A percentile compares a stretch with the other conserved stretches of the same genome.
phyloP scores from a whole-genome alignment of 2,888 invertebrate species.

The Gonocerus acuteangulatus region DNA sequence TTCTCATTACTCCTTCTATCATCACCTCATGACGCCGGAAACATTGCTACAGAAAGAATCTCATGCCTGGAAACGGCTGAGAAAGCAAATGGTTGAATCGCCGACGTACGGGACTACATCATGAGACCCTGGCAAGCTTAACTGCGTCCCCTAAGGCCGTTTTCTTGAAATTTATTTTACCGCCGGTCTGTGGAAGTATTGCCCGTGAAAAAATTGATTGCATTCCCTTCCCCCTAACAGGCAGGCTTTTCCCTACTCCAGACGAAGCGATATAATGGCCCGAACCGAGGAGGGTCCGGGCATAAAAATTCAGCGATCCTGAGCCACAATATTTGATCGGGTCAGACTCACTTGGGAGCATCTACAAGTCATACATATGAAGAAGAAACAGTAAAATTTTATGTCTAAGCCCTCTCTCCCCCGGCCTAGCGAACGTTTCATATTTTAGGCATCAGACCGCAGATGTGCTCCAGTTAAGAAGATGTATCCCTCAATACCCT shows the following conservation, averaged over 20 bases:
- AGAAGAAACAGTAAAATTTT: constrained; percentile 37
- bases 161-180: constrained; percentile 16
- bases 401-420: constrained; percentile 16
- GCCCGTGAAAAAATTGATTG: constrained; percentile 18
- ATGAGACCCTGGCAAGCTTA: no score
- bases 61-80: no score
- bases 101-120: no score
- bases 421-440: constrained; percentile 28
- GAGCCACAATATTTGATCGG: constrained; percentile 20
- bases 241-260: not conserved
- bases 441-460: constrained; percentile 28
- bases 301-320: constrained; percentile 7
- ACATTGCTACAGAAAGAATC: no score
- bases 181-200: not conserved
- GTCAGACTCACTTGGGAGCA: constrained; percentile 19
- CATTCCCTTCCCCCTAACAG: not conserved
- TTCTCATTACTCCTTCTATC: no score
- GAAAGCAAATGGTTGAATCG: no score
- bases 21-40: no score
- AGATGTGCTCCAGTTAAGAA: constrained; percentile 23
- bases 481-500: constrained; percentile 16
- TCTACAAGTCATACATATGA: constrained; percentile 36
- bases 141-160: not conserved
- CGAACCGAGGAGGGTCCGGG: not conserved
- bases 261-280: not conserved